These are phyloP conservation scores for Agapostemon virescens DNA, from an alignment of 2,888 invertebrate genomes.

Conservation along the genomic window DNA sequence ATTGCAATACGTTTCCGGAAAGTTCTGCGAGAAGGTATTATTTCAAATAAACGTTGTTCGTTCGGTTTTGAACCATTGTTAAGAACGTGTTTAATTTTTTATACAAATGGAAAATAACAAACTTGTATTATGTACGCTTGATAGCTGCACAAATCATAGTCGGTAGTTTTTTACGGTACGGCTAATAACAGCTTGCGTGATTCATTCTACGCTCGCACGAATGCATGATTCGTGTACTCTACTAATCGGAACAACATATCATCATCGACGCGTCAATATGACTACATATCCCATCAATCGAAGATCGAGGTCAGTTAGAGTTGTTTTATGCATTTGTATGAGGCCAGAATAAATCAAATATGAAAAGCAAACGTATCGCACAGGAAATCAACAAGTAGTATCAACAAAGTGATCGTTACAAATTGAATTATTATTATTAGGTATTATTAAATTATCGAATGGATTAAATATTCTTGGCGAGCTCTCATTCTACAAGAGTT, in stretches of 20 bases:
- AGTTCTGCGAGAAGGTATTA: neutral
- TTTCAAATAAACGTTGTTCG: neutral
- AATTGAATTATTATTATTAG: neutral
- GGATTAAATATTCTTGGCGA: neutral
- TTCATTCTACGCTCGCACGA: neutral
- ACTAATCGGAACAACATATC: conserved; percentile 3
- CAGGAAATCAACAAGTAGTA: neutral
- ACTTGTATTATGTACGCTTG: neutral
- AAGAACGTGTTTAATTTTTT: neutral
- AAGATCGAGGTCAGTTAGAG: neutral
- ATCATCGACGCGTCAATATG: neutral
- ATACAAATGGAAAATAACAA: neutral
- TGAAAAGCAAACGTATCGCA: neutral
- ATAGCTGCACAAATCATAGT: neutral
- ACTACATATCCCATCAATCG: neutral
- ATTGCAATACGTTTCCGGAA: neutral
- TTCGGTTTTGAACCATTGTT: neutral
- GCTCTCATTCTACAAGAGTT: neutral
- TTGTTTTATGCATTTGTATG: neutral
- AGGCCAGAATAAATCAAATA: neutral
- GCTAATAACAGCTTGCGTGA: conserved; percentile 1
- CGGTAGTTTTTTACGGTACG: neutral
- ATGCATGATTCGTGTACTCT: conserved; percentile 9
- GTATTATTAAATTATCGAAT: neutral
- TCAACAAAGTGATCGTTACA: neutral